phyloP scores from a whole-genome alignment of 2,888 invertebrate species.

The Malacosoma neustria region DNA sequence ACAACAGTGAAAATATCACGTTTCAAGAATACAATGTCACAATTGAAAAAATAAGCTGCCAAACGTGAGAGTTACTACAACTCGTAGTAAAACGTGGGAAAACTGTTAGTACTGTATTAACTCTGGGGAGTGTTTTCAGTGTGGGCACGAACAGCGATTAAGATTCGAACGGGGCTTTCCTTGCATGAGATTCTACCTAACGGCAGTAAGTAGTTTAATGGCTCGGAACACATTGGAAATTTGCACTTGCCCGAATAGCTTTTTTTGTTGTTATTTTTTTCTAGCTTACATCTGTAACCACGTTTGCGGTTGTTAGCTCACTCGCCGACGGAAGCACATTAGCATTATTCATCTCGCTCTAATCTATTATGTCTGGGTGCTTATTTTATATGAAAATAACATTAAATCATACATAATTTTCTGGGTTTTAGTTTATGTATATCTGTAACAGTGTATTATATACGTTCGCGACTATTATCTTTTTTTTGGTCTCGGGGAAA shows the following conservation, averaged over 20 bases:
- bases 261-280: constrained; percentile 18
- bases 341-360: not conserved
- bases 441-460: too few species aligned
- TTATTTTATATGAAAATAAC: too few species aligned
- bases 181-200: constrained; percentile 33
- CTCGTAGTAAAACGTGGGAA: not conserved
- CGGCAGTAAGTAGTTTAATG: constrained; percentile 46
- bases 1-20: too few species aligned
- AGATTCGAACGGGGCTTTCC: constrained; percentile 27
- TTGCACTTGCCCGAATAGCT: constrained; percentile 31
- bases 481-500: too few species aligned
- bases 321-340: not conserved
- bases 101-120: not conserved
- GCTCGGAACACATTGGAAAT: constrained; percentile 48
- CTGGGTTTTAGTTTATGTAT: too few species aligned
- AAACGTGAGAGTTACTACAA: constrained; percentile 3
- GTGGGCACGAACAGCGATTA: constrained; percentile 13
- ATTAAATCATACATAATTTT: too few species aligned
- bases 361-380: too few species aligned
- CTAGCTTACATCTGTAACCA: constrained; percentile 8
- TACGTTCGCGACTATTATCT: too few species aligned
- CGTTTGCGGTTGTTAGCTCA: constrained; percentile 1
- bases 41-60: constrained; percentile 1
- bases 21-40: too few species aligned
- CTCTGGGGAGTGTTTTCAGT: not conserved